Conservation (phyloP, 2,888 invertebrate species). For the Parasteatoda lunata region DNA sequence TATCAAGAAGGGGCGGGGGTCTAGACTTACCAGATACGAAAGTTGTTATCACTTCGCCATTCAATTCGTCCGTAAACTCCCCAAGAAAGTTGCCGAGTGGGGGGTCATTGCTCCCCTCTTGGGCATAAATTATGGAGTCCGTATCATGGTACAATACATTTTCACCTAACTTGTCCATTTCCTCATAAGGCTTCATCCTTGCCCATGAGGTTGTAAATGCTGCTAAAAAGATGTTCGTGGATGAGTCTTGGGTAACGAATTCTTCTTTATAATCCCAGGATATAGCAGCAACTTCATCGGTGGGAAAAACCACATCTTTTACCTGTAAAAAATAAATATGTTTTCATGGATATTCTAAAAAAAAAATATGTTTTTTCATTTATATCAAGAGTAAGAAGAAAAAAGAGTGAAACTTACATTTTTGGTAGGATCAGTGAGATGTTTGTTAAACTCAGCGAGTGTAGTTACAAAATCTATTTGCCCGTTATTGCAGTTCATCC, state of each 20-base stretch:
- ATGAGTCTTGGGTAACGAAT: background rate
- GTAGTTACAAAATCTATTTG: background rate
- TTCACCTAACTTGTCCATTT: background rate
- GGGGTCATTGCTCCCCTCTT: background rate
- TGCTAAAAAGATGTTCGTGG: slow-evolving; percentile 24
- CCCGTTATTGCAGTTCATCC: slow-evolving; percentile 6
- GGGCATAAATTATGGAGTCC: background rate
- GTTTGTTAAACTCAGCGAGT: slow-evolving; percentile 1
- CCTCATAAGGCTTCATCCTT: slow-evolving; percentile 3
- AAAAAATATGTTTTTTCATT: too few species aligned
- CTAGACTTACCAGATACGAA: slow-evolving; percentile 3
- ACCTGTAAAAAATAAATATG: background rate
- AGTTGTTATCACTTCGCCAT: background rate
- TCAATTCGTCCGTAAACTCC: background rate
- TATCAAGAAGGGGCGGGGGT: background rate
- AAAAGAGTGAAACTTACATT: slow-evolving; percentile 7
- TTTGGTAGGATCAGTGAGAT: background rate
- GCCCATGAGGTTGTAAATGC: slow-evolving; percentile 24
- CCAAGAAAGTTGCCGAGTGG: background rate
- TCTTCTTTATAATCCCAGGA: background rate
- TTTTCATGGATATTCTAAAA: too few species aligned
- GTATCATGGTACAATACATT: background rate
- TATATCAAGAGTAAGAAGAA: too few species aligned
- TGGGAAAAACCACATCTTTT: background rate
- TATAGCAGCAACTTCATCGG: background rate